A percentile compares a stretch with the other conserved stretches of the same genome.
These are phyloP conservation scores for Eledone cirrhosa DNA, from an alignment of 2,888 invertebrate genomes.

Conservation along the genomic window DNA sequence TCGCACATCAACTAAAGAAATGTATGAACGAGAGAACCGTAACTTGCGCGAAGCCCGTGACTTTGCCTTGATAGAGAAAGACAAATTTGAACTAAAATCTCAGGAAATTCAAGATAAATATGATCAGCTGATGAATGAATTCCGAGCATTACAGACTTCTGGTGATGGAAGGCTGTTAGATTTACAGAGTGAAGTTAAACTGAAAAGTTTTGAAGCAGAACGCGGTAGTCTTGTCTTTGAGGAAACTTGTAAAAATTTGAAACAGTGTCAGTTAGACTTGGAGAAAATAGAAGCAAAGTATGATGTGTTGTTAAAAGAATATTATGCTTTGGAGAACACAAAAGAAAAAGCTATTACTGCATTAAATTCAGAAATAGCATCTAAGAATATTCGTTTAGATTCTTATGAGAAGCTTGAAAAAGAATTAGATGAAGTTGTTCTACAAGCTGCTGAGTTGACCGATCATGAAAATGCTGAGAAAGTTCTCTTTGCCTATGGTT, in stretches of 20 bases:
- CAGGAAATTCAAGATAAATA: conserved; percentile 60
- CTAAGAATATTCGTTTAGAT: conserved; percentile 58
- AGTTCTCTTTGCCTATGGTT: conserved; percentile 65
- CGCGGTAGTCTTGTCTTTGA: conserved; percentile 63
- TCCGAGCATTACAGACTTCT: conserved; percentile 57
- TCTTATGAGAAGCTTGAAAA: conserved; percentile 65
- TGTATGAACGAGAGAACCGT: conserved; percentile 66
- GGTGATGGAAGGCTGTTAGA: conserved; percentile 59
- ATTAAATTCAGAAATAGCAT: conserved; percentile 58
- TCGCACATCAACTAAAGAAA: conserved; percentile 61
- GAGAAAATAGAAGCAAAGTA: conserved; percentile 66
- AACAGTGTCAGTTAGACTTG: conserved; percentile 61
- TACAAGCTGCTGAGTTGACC: conserved; percentile 66
- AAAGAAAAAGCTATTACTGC: conserved; percentile 60
- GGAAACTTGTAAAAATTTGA: conserved; percentile 62
- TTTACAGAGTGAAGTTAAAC: conserved; percentile 62
- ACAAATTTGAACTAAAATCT: conserved; percentile 55
- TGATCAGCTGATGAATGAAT: conserved; percentile 62
- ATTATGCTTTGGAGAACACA: conserved; percentile 61
- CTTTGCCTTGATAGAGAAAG: conserved; percentile 62
- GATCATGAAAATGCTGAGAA: conserved; percentile 64
- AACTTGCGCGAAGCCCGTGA: conserved; percentile 64
- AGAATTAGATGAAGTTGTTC: conserved; percentile 66
- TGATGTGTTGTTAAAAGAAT: conserved; percentile 65
- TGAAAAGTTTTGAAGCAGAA: conserved; percentile 66